Conservation (phyloP, 1,140 invertebrate genomes). For the Hycleus phaleratus region DNA sequence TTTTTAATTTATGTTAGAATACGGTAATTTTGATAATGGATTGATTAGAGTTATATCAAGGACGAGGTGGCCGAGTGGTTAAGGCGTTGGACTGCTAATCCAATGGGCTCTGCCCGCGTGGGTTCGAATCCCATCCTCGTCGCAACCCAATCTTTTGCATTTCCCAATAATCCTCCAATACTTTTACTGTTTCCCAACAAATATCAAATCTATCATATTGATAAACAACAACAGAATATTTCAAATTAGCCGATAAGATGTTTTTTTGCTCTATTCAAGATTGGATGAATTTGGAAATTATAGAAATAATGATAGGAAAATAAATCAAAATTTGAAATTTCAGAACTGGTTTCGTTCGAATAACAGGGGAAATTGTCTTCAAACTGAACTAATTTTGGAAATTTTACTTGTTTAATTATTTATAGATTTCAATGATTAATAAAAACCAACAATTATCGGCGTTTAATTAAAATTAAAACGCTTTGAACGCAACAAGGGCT, state of each 20-base stretch:
- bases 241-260: slow-evolving; percentile 1
- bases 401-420: too few species aligned
- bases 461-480: too few species aligned
- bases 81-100: slow-evolving; percentile 80
- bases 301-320: background rate
- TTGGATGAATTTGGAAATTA: slow-evolving; percentile 3
- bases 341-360: slow-evolving; percentile 4
- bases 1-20: too few species aligned
- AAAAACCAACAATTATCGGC: too few species aligned
- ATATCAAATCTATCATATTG: background rate
- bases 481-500: too few species aligned
- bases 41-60: background rate
- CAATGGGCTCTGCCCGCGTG: slow-evolving; percentile 71
- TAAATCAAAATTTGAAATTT: background rate
- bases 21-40: too few species aligned
- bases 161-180: background rate
- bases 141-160: slow-evolving; percentile 39
- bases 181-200: background rate
- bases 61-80: slow-evolving; percentile 85
- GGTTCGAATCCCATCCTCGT: slow-evolving; percentile 86
- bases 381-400: too few species aligned
- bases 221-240: slow-evolving; percentile 4
- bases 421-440: too few species aligned
- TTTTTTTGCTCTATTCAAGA: background rate
- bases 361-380: too few species aligned